Percentiles rank a stretch among this genome's conserved stretches.
Conservation (phyloP, 1,140 invertebrate genomes). For the Sitodiplosis mosellana region DNA sequence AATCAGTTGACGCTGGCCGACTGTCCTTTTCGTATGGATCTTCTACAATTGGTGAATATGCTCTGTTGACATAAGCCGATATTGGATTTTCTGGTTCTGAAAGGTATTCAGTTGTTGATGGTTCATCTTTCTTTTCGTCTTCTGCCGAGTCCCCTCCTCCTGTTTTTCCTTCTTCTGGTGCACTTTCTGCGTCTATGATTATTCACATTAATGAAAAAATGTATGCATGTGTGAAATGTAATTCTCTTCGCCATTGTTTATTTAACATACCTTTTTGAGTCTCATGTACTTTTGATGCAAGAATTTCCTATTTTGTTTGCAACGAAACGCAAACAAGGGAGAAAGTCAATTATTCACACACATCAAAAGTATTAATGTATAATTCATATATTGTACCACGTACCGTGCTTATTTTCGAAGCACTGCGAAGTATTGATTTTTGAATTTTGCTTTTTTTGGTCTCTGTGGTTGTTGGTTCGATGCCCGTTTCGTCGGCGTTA, state of each 20-base stretch:
- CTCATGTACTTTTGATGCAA: too few relatives aligned
- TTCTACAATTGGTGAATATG: constrained; percentile 4
- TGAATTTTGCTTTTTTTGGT: too few relatives aligned
- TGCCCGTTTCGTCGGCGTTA: constrained; percentile 18
- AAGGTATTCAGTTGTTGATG: not conserved
- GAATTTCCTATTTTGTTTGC: too few relatives aligned
- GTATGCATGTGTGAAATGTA: too few relatives aligned
- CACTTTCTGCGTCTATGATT: not conserved
- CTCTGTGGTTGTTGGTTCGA: constrained; percentile 24
- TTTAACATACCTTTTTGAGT: too few relatives aligned
- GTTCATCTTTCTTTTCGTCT: not conserved
- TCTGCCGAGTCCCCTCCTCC: not conserved
- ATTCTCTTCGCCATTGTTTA: too few relatives aligned
- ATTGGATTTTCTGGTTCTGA: not conserved
- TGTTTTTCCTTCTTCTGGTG: not conserved
- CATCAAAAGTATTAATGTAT: too few relatives aligned
- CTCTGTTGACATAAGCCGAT: not conserved
- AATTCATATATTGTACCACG: too few relatives aligned
- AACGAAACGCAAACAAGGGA: too few relatives aligned
- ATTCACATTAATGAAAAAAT: not conserved
- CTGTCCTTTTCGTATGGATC: not conserved
- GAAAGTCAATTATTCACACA: too few relatives aligned
- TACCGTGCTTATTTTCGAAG: too few relatives aligned
- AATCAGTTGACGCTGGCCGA: not conserved
- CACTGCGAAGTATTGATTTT: too few relatives aligned